Conservation (phyloP, 2,888 invertebrate species). For the Eutolmus rufibarbis region DNA sequence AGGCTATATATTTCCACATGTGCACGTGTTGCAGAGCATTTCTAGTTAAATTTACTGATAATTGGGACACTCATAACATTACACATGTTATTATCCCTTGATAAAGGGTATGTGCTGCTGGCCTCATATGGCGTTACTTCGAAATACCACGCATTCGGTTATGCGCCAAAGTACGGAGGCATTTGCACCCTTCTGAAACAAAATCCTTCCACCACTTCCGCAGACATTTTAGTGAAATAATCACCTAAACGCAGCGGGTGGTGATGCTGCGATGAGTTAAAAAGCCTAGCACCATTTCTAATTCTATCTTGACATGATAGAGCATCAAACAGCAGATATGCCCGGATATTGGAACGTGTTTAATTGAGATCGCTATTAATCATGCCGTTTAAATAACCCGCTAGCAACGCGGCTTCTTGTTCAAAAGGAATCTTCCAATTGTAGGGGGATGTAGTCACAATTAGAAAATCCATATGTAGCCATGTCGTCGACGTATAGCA, state of each 20-base stretch:
- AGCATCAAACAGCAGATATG: conserved; percentile 25
- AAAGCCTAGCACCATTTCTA: conserved; percentile 37
- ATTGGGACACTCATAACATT: conserved; percentile 28
- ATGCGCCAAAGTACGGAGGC: background rate
- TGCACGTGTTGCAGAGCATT: background rate
- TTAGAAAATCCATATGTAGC: background rate
- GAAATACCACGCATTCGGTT: background rate
- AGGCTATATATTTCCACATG: background rate
- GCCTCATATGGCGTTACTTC: background rate
- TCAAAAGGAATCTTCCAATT: conserved; percentile 7
- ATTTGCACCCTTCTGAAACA: background rate
- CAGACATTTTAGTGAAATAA: conserved; percentile 5
- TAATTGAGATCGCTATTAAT: conserved; percentile 41
- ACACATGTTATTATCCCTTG: conserved; percentile 38
- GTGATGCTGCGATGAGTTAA: conserved; percentile 24
- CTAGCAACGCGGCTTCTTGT: background rate
- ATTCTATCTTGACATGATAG: conserved; percentile 25
- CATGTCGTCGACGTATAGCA: background rate
- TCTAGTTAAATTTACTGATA: background rate
- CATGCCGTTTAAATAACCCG: conserved; percentile 27
- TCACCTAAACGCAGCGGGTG: conserved; percentile 35
- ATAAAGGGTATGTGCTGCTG: background rate
- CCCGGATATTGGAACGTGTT: conserved; percentile 35
- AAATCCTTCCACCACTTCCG: background rate
- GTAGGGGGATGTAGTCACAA: background rate